Percentiles rank a stretch among this genome's conserved stretches.
These are phyloP conservation scores for Burhinus oedicnemus DNA, from an alignment of 2,113 vertebrate species.

Conservation along the genomic window DNA sequence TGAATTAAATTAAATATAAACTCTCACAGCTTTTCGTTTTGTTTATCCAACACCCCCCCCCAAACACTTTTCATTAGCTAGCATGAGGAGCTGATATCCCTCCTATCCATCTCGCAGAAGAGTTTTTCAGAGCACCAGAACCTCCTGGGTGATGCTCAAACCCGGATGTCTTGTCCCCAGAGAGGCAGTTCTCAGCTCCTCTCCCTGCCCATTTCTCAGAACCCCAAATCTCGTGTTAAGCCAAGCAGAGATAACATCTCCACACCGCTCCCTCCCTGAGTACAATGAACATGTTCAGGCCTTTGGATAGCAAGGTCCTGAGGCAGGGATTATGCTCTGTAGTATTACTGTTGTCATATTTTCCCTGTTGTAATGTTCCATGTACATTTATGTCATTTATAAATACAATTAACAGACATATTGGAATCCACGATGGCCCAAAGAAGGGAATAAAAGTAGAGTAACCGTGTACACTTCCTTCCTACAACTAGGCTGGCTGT, in stretches of 20 bases:
- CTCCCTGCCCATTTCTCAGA: background rate
- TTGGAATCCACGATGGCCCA: slow-evolving; percentile 10
- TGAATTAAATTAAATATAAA: background rate
- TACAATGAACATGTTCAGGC: background rate
- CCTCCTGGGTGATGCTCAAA: background rate
- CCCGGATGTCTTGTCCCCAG: background rate
- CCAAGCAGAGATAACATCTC: background rate
- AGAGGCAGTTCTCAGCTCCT: background rate
- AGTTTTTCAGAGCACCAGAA: background rate
- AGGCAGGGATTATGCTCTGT: slow-evolving; percentile 37
- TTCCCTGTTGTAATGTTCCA: slow-evolving; percentile 58
- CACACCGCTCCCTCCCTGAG: background rate
- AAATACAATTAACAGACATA: slow-evolving; percentile 40
- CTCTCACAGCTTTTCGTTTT: background rate
- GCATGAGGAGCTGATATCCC: background rate
- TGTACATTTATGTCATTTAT: slow-evolving; percentile 45
- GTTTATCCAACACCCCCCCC: background rate
- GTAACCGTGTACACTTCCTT: background rate
- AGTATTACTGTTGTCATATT: slow-evolving; percentile 47
- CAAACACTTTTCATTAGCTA: background rate
- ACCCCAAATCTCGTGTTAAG: background rate
- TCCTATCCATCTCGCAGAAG: background rate
- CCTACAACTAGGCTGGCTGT: background rate
- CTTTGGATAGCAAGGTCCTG: background rate
- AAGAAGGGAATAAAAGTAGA: slow-evolving; percentile 10